Evolutionary conservation across 2,888 invertebrate genomes (phyloP).

Genomic region (Cantharis rustica): DNA sequence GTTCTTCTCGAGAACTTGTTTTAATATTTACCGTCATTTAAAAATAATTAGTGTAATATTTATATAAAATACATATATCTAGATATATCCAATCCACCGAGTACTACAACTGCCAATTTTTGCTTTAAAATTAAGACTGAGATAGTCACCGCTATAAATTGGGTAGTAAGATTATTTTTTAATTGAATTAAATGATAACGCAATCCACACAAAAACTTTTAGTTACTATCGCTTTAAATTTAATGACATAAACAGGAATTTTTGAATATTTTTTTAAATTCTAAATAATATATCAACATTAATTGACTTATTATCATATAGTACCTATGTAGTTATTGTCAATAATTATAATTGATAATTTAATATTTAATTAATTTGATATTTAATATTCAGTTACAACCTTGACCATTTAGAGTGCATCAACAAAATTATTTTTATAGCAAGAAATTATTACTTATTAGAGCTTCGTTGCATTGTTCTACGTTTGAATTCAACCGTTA

Average conservation of each 20-base stretch:
- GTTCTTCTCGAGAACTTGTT: background rate
- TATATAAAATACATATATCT: too few species aligned
- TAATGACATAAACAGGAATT: background rate
- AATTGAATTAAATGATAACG: background rate
- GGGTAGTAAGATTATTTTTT: background rate
- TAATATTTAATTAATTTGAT: too few species aligned
- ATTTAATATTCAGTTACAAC: too few species aligned
- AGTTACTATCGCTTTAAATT: background rate
- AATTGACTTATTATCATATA: background rate
- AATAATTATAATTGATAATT: background rate
- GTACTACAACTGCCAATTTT: too few species aligned
- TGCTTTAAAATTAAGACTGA: background rate
- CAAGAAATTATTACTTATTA: too few species aligned
- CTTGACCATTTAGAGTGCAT: too few species aligned
- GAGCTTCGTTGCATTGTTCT: too few species aligned
- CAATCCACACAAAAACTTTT: background rate
- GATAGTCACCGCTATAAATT: background rate
- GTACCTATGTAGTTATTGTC: background rate
- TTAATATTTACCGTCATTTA: background rate
- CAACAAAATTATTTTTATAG: too few species aligned
- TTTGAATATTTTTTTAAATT: background rate
- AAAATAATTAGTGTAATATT: background rate
- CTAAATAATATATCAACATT: background rate
- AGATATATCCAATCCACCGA: too few species aligned
- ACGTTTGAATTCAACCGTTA: too few species aligned